Evolutionary conservation across 1,140 invertebrate genomes (phyloP).

Genomic region (Macrosteles quadrilineatus): DNA sequence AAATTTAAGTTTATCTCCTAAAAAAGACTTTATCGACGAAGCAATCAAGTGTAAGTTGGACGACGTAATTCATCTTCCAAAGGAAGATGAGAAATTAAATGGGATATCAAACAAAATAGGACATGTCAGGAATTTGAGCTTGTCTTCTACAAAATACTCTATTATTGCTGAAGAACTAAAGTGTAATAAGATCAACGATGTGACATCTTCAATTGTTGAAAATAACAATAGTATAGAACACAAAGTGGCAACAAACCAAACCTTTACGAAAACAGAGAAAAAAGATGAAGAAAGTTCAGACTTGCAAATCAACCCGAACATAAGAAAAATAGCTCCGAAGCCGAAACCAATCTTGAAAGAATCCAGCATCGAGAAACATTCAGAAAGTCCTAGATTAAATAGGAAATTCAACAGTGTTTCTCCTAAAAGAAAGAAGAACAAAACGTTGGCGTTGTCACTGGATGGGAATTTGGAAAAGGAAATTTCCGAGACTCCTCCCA

Average conservation of each 20-base stretch:
- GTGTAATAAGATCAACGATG: too few species aligned
- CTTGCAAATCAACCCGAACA: background rate
- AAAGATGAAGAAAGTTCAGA: background rate
- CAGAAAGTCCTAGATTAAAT: background rate
- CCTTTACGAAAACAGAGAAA: background rate
- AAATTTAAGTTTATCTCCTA: too few species aligned
- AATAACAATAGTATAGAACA: too few species aligned
- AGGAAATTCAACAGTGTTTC: conserved; percentile 13
- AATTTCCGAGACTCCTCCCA: background rate
- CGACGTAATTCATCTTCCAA: too few species aligned
- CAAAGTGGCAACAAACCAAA: background rate
- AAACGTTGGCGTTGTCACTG: background rate
- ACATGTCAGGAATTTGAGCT: too few species aligned
- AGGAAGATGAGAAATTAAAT: too few species aligned
- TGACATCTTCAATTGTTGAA: too few species aligned
- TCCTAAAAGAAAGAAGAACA: conserved; percentile 10
- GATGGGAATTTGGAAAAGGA: background rate
- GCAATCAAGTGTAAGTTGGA: too few species aligned
- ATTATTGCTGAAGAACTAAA: too few species aligned
- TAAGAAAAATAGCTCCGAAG: conserved; percentile 7
- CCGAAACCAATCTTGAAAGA: background rate
- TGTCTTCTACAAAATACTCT: too few species aligned
- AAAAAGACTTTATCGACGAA: too few species aligned
- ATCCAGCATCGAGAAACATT: background rate
- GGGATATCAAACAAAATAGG: too few species aligned